Conservation (phyloP, 2,113 vertebrate species). For the Atlantisia rogersi region DNA sequence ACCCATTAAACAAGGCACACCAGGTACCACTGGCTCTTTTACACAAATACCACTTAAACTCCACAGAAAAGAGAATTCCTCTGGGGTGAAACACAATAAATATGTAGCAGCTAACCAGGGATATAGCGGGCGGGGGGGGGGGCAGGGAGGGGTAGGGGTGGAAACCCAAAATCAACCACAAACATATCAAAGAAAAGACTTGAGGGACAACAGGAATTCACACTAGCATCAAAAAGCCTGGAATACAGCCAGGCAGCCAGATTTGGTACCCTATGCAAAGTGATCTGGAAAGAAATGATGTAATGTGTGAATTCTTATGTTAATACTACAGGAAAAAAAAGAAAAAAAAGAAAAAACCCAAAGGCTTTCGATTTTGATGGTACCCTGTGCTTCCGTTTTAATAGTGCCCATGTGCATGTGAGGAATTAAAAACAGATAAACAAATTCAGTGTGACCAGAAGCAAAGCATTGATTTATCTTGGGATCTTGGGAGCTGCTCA, state of each 20-base stretch:
- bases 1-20: no score
- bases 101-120: neutral
- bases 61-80: neutral
- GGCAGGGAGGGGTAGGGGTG: no score
- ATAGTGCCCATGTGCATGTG: neutral
- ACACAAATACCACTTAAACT: neutral
- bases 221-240: neutral
- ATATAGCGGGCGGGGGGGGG: no score
- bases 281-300: neutral
- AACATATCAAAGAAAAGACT: neutral
- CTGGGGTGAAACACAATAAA: neutral
- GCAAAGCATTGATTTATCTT: neutral
- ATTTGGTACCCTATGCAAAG: neutral
- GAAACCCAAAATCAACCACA: rapidly evolving
- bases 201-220: neutral
- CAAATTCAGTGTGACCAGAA: neutral
- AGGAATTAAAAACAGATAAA: neutral
- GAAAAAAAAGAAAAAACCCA: no score
- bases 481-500: neutral
- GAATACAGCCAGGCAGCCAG: neutral
- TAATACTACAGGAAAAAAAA: neutral
- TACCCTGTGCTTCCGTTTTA: neutral
- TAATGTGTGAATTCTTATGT: neutral
- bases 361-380: neutral
- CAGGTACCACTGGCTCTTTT: neutral